Conservation (phyloP, 1,140 invertebrate genomes). For the Musca domestica region DNA sequence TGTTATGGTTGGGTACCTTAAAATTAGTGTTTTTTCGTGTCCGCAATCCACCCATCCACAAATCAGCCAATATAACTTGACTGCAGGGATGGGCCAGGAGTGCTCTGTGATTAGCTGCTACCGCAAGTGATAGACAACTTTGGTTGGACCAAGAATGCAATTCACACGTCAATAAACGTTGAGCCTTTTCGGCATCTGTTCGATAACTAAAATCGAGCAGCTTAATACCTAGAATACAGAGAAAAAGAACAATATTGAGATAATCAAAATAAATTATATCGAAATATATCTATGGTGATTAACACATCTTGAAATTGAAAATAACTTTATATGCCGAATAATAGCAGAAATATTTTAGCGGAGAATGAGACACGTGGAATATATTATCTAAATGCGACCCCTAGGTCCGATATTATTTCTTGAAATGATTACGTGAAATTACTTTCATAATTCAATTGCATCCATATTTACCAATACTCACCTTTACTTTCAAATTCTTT, state of each 20-base stretch:
- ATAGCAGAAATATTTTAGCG: too few relatives aligned
- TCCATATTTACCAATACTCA: slow-evolving; percentile 41
- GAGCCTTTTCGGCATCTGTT: slow-evolving; percentile 92
- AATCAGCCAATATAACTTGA: slow-evolving; percentile 94
- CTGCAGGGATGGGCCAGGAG: slow-evolving; percentile 94
- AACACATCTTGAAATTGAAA: too few relatives aligned
- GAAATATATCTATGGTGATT: too few relatives aligned
- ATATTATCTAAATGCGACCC: too few relatives aligned
- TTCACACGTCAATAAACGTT: slow-evolving; percentile 93
- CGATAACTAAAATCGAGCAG: slow-evolving; percentile 94
- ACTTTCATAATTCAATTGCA: too few relatives aligned
- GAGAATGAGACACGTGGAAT: too few relatives aligned
- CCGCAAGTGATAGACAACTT: slow-evolving; percentile 92
- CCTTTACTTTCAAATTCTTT: slow-evolving; percentile 87
- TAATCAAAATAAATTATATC: too few relatives aligned
- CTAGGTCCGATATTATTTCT: too few relatives aligned
- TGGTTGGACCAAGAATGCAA: slow-evolving; percentile 96
- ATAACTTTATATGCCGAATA: too few relatives aligned
- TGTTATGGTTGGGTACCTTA: slow-evolving; percentile 73
- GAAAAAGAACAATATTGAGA: slow-evolving; percentile 59
- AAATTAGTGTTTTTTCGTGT: slow-evolving; percentile 92
- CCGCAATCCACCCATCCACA: slow-evolving; percentile 98
- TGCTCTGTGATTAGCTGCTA: slow-evolving; percentile 89
- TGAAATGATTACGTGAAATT: too few relatives aligned
- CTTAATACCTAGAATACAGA: slow-evolving; percentile 62